Percentiles rank a stretch among this genome's conserved stretches.
Conservation (phyloP, 2,797 vertebrate species). For the Hipposideros larvatus region DNA sequence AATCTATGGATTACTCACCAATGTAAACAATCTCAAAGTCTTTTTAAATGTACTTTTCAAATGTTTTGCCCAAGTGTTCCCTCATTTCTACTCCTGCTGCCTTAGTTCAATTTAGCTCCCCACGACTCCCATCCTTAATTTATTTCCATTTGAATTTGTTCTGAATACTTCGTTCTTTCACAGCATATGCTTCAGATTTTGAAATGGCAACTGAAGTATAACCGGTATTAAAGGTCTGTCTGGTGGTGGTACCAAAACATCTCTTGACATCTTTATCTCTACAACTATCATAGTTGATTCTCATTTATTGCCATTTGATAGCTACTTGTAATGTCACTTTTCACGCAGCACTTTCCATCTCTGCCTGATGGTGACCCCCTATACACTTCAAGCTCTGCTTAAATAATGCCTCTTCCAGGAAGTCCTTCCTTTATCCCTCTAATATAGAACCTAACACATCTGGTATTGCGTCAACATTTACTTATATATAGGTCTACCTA, state of each 20-base stretch:
- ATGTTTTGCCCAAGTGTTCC: not conserved
- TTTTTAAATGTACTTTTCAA: not conserved
- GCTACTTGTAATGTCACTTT: not conserved
- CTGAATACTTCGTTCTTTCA: not conserved
- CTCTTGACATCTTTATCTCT: constrained; percentile 32
- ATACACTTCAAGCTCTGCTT: not conserved
- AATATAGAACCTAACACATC: not conserved
- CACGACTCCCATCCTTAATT: not conserved
- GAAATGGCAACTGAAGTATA: not conserved
- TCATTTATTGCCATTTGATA: not conserved
- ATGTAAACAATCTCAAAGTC: not conserved
- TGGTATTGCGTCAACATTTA: not conserved
- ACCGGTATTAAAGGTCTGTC: not conserved
- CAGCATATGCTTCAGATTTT: not conserved
- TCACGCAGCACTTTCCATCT: not conserved
- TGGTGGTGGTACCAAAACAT: not conserved
- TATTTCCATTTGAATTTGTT: not conserved
- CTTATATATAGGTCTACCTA: not conserved
- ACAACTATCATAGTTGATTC: not conserved
- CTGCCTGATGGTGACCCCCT: not conserved
- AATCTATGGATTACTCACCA: not conserved
- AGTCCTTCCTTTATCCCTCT: not conserved
- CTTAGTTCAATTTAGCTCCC: not conserved
- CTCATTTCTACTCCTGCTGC: not conserved
- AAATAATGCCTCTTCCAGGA: not conserved